phyloP scores from a whole-genome alignment of 2,888 invertebrate species.

The Lathronympha strigana region DNA sequence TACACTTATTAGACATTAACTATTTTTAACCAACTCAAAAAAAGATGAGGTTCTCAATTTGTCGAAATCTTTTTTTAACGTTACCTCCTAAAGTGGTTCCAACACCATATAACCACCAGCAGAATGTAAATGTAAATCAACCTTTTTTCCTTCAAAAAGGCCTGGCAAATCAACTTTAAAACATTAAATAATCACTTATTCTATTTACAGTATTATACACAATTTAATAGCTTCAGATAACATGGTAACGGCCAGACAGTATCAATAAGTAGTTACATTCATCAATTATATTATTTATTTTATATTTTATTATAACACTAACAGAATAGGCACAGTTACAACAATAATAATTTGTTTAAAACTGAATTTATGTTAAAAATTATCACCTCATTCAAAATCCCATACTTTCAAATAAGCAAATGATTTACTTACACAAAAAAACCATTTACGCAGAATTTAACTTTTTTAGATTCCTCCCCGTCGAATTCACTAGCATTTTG shows the following conservation, averaged over 20 bases:
- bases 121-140: not conserved
- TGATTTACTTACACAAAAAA: no score
- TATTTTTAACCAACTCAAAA: conserved; percentile 1
- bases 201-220: conserved; percentile 20
- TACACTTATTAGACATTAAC: conserved; percentile 1
- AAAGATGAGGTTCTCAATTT: no score
- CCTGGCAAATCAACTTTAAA: not conserved
- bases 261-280: conserved; percentile 18
- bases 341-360: conserved; percentile 16
- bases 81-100: no score
- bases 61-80: no score
- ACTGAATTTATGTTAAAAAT: not conserved
- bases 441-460: no score
- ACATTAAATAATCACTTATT: conserved; percentile 1
- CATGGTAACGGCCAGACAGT: conserved; percentile 24
- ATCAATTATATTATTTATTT: no score
- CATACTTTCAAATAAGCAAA: no score
- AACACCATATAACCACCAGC: no score
- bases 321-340: conserved; percentile 13
- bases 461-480: no score
- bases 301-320: conserved; percentile 23
- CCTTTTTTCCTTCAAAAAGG: not conserved
- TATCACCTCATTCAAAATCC: not conserved
- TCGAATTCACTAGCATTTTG: no score
- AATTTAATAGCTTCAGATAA: conserved; percentile 20